Percentiles rank a stretch among this genome's conserved stretches.
These are phyloP conservation scores for Tympanoctomys barrerae DNA, from an alignment of 2,797 vertebrate genomes.

Conservation along the genomic window DNA sequence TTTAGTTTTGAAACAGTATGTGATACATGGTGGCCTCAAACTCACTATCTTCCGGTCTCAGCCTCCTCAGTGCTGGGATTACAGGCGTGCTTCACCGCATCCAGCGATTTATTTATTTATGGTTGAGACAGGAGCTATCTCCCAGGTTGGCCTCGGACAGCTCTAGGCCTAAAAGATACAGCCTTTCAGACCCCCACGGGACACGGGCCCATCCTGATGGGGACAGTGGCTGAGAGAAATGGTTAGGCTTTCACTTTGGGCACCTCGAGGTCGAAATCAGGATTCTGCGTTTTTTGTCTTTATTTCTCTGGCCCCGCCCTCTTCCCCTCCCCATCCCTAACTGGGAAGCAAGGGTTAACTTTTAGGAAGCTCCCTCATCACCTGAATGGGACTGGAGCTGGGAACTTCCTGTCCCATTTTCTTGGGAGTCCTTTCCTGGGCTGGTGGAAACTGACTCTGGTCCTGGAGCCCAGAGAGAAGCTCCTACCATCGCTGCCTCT, in stretches of 20 bases:
- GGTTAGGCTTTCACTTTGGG: neutral
- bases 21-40: neutral
- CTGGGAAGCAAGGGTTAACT: slow-evolving; percentile 82
- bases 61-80: neutral
- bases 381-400: slow-evolving; percentile 72
- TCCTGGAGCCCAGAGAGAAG: neutral
- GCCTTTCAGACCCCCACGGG: neutral
- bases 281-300: neutral
- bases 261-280: neutral
- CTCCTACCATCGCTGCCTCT: neutral
- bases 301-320: slow-evolving; percentile 68
- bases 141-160: neutral
- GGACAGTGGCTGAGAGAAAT: neutral
- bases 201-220: neutral
- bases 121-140: neutral
- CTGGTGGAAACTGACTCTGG: neutral
- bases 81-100: neutral
- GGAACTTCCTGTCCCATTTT: slow-evolving; percentile 81
- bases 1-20: neutral
- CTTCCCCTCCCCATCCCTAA: neutral
- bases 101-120: neutral
- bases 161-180: neutral
- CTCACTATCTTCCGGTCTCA: neutral
- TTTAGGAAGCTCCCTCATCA: slow-evolving; percentile 71
- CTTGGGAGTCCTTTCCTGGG: neutral